Percentiles rank a stretch among this genome's conserved stretches.
phyloP scores from a whole-genome alignment of 2,888 invertebrate genomes.

The Lysandra bellargus region DNA sequence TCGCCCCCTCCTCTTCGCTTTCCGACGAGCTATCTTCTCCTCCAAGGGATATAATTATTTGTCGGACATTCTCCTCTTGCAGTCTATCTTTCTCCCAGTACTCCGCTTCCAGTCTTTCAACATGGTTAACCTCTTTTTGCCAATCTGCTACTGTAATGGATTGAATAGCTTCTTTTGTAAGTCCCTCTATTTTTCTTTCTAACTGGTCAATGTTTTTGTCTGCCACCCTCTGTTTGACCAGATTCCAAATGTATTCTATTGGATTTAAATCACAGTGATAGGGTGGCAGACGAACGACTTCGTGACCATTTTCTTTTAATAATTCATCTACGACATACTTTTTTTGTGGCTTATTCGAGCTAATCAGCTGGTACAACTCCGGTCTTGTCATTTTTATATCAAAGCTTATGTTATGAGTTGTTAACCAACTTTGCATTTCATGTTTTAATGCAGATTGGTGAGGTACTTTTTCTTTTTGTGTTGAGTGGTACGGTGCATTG shows the following conservation, averaged over 20 bases:
- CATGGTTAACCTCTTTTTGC: slow-evolving; percentile 41
- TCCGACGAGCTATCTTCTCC: slow-evolving; percentile 24
- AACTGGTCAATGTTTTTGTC: slow-evolving; percentile 46
- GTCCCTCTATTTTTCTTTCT: slow-evolving; percentile 44
- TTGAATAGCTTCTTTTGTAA: slow-evolving; percentile 40
- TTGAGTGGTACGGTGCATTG: not conserved
- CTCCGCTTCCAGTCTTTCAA: slow-evolving; percentile 37
- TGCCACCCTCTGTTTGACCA: slow-evolving; percentile 45
- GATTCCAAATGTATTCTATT: slow-evolving; percentile 43
- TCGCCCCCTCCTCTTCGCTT: not conserved
- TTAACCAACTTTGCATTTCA: slow-evolving; percentile 14
- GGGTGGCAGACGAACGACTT: slow-evolving; percentile 36
- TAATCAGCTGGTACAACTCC: not conserved
- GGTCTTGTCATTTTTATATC: slow-evolving; percentile 5
- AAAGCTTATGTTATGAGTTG: not conserved
- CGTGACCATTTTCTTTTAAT: slow-evolving; percentile 43
- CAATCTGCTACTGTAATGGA: slow-evolving; percentile 40
- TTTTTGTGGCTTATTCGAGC: slow-evolving; percentile 10
- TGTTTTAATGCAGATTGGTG: not conserved
- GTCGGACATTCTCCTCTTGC: slow-evolving; percentile 32
- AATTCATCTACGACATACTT: slow-evolving; percentile 17
- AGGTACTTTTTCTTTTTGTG: not conserved
- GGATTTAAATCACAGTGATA: slow-evolving; percentile 3
- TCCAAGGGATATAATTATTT: slow-evolving; percentile 37
- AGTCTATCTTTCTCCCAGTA: not conserved